Evolutionary conservation across 2,113 vertebrate genomes (phyloP).

Genomic region (Notiomystis cincta): DNA sequence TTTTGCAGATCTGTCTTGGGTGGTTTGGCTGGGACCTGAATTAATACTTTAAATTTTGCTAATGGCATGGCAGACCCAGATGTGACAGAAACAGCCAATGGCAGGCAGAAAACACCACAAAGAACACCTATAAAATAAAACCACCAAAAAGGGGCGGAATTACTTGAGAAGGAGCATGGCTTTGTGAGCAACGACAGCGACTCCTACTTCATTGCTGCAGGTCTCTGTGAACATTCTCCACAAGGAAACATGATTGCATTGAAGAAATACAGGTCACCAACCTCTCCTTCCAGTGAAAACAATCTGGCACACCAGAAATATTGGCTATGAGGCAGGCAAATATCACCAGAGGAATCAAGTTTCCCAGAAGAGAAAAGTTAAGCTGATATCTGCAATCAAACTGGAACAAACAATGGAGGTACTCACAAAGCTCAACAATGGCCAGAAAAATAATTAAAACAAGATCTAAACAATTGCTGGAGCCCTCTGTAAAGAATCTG

Average conservation of each 20-base stretch:
- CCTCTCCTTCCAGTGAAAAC: background rate
- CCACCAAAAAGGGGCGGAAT: background rate
- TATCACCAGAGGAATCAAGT: background rate
- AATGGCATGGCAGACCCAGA: background rate
- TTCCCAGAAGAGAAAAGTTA: background rate
- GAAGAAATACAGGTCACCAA: background rate
- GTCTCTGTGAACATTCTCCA: background rate
- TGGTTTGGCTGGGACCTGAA: background rate
- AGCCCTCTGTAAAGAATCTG: background rate
- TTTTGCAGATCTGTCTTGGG: background rate
- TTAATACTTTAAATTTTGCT: background rate
- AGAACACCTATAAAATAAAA: background rate
- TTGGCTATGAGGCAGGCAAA: background rate
- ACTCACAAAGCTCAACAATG: background rate
- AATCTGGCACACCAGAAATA: background rate
- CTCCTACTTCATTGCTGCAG: background rate
- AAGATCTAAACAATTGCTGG: slow-evolving; percentile 29
- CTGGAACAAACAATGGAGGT: slow-evolving; percentile 29
- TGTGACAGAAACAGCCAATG: background rate
- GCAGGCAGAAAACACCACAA: background rate
- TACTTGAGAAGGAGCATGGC: background rate
- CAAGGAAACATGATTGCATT: background rate
- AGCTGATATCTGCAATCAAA: slow-evolving; percentile 26
- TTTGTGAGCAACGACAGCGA: background rate
- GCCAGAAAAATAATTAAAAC: slow-evolving; percentile 59